Evolutionary conservation across 2,888 invertebrate species (phyloP), one percentile per base, ranked within the genome.

Genomic region (Tromatobia lineatoria): DNA sequence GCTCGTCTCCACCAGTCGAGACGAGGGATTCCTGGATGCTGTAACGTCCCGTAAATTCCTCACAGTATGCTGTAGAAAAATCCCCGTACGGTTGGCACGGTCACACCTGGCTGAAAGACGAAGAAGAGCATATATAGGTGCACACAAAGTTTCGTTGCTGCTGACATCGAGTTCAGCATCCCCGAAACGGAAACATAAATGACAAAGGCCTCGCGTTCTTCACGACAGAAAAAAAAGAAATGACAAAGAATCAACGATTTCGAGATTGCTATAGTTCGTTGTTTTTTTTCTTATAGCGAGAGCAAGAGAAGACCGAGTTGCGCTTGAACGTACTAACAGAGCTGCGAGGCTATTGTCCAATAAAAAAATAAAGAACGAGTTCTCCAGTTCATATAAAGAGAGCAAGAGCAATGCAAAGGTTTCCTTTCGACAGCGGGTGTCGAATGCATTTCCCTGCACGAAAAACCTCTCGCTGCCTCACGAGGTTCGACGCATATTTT

Each of bases 111-210:
- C 90, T 76, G 82, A 64, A 38, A 38, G 18, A 64, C 38, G 64
- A 15, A 75, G 29, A 54, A 6, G 6, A 45, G 52, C 70, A 34
- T 54, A 70, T 25, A 67, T 50, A 20, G 71, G 47, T 45, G 45
- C 42, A 59, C 64, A 45, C 74, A 45, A 38, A 38, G 38, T 38
- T 4, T 71, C 73, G 20, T 57, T 69, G 61, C 7, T 8, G 61
- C 10, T 52, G 57, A 79, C 71, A 20, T 52, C 47, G 42, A 78
- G 85, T 88, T 88, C 92, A 91, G 25, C 4, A 57, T 57, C 91
- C 91, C 90, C 91, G 87, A 90, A 86, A 90, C 90, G 91, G 91
- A 91, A 92, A 91, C 90, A 90, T 89, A 89, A 91, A 92, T 92
- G 92, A 92, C 92, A 92, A 92, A 92, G 91, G 91, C n/a, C 47